Base-by-base conservation (phyloP, 23 tunicate genomes). In the Clavelina lepadiformis region DNA sequence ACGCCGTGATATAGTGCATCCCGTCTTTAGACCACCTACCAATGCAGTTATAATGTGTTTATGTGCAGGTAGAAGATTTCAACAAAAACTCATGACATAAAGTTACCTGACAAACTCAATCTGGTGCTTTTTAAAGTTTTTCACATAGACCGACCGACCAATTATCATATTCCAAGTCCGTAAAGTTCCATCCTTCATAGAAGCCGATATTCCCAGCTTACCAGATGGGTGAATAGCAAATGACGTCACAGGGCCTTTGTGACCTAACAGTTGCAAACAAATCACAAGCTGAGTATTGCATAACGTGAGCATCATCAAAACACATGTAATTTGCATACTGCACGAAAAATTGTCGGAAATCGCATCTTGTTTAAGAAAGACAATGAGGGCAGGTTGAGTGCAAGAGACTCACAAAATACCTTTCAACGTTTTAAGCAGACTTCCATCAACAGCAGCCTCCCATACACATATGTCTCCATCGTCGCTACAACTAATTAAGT, bases 101-200 rank as follows among this genome's bases (percentile, higher is more conserved):
- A 3, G 2, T 41, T 18, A 86, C 78, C 81, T 75, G 26, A 89
- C 88, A 62, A 69, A 62, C 34, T 81, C 83, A 31, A 79, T 78
- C 21, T 51, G 23, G 15, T 52, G 38, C 31, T 70, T 62, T 75
- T 75, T 89, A 31, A 71, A 50, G 38, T 89, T 89, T 63, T 82
- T 89, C 3, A 89, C 65, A 61, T 62, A 89, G 0, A 64, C 83
- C 29, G 80, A 58, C 44, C 97, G 50, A n/a, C 89, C 89, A 31
- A 75, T 53, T 27, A 89, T 55, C 69, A 89, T 51, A 45, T 89
- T 78, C 97, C 97, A 89, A 7, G 97, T 89, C 6, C 85, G 32
- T 26, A 89, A 36, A 33, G 83, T 38, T 20, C 97, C 97, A 75
- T 81, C 89, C 70, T 82, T 75, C 11, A 67, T 55, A 7, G 75